Evolutionary conservation across 35 echinoderm and acorn worm genomes (phyloP), one percentile per base, ranked within the genome.

Genomic region (Chiridota heheva): DNA sequence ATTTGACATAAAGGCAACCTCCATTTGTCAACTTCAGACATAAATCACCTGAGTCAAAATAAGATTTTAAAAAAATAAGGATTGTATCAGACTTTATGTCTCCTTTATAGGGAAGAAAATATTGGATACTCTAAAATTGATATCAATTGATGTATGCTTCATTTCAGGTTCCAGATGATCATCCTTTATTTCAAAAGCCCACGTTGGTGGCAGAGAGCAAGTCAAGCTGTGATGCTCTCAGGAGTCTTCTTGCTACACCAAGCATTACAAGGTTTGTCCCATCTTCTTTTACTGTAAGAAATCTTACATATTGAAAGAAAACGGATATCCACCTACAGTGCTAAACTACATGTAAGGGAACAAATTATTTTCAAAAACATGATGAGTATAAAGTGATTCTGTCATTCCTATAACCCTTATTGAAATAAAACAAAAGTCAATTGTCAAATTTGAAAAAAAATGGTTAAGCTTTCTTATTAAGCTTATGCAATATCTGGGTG

Each of bases 201-300:
- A 69, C 91, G 46, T 30, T 98, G 10, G 61, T 80, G 37, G 66
- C 57, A 44, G 95, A 98, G 59, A 86, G 89, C 15, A 62, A 77
- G 18, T 27, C 30, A 4, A 57, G 53, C 4, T 76, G 85, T 68
- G 95, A 98, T 31, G 17, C 69, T 5, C 44, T 98, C 40, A 68
- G 87, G 7, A 84, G 70, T 41, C 73, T 98, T 0, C 60, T 98
- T 40, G 89, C 76, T 28, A 84, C 95, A 38, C 87, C 95, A 2
- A 98, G 95, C 69, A 98, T 98, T n/a, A 92, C 95, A 28, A 98
- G 95, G 95, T 98, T 33, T 44, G 5, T 7, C 8, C 29, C 61
- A 64, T 8, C 8, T 53, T 53, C 47, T 53, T 12, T n/a, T n/a
- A 12, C n/a, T 12, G 47, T 53, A 53, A 12, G 10, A n/a, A 12